phyloP scores from a whole-genome alignment of 2,888 invertebrate genomes.

The Andrena flavipes region DNA sequence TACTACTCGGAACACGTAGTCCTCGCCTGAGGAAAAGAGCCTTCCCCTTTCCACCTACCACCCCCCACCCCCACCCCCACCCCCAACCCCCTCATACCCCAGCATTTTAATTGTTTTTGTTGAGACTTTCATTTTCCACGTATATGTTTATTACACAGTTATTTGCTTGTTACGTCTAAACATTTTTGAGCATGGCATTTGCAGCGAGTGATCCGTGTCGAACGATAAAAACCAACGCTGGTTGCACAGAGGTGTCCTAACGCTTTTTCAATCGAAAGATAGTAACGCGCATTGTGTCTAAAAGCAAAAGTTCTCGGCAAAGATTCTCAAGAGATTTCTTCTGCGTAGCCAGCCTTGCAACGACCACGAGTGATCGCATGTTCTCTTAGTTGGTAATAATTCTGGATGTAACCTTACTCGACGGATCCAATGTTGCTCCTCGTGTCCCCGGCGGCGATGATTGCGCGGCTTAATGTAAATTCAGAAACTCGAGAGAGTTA shows the following conservation, averaged over 20 bases:
- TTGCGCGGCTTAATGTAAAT: background rate
- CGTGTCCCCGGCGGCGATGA: background rate
- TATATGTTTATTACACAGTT: conserved; percentile 68
- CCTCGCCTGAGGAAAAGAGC: conserved; percentile 46
- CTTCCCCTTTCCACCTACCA: conserved; percentile 16
- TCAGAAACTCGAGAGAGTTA: background rate
- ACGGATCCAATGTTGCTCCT: conserved; percentile 33
- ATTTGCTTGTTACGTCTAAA: conserved; percentile 77
- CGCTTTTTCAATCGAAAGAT: background rate
- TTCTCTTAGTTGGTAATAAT: conserved; percentile 75
- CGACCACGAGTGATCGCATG: conserved; percentile 79
- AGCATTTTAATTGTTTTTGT: conserved; percentile 62
- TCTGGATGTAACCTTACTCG: conserved; percentile 69
- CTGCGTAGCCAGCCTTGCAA: conserved; percentile 60
- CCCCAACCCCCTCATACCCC: conserved; percentile 43
- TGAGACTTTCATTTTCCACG: conserved; percentile 63
- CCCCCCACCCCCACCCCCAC: background rate
- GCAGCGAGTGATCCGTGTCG: conserved; percentile 76
- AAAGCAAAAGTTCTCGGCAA: background rate
- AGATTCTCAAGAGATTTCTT: conserved; percentile 35
- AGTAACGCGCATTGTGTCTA: background rate
- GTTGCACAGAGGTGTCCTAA: conserved; percentile 36
- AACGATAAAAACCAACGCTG: conserved; percentile 52
- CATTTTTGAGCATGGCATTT: conserved; percentile 80
- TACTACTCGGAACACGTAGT: conserved; percentile 38